These are phyloP conservation scores for Trichonephila inaurata DNA, from an alignment of 1,140 invertebrate genomes.

Conservation along the genomic window DNA sequence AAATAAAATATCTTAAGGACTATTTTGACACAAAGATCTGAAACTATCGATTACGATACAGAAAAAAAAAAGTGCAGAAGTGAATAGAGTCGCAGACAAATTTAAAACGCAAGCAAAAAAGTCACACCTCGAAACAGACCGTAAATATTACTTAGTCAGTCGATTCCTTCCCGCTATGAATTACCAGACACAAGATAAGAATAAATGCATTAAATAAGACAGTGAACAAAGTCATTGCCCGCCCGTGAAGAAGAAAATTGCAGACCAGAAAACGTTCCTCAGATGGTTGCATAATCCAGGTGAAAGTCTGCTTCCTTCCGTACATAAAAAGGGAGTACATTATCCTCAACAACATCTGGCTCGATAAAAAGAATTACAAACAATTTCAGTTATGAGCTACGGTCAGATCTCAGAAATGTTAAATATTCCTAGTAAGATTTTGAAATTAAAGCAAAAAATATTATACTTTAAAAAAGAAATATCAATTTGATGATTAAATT, in stretches of 20 bases:
- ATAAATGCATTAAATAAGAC: background rate
- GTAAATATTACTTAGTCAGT: background rate
- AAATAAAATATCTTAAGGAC: too few species aligned
- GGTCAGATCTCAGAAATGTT: too few species aligned
- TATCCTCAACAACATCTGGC: background rate
- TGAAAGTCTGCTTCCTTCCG: background rate
- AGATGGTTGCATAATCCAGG: constrained; percentile 24
- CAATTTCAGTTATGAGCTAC: too few species aligned
- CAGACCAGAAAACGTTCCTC: background rate
- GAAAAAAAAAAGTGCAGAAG: too few species aligned
- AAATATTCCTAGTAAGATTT: too few species aligned
- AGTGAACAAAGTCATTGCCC: constrained; percentile 6
- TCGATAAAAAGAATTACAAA: background rate
- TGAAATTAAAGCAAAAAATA: too few species aligned
- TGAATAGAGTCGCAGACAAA: too few species aligned
- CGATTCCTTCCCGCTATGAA: background rate
- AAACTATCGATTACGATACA: too few species aligned
- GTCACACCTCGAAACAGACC: background rate
- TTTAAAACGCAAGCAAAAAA: too few species aligned
- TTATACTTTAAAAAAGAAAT: too few species aligned
- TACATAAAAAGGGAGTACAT: background rate
- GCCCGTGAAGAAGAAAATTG: background rate
- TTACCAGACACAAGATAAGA: background rate
- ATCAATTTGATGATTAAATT: too few species aligned
- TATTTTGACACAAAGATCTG: too few species aligned